Percentiles rank a stretch among this genome's conserved stretches.
phyloP scores from a whole-genome alignment of 2,888 invertebrate species.

The Epinotia demarniana region DNA sequence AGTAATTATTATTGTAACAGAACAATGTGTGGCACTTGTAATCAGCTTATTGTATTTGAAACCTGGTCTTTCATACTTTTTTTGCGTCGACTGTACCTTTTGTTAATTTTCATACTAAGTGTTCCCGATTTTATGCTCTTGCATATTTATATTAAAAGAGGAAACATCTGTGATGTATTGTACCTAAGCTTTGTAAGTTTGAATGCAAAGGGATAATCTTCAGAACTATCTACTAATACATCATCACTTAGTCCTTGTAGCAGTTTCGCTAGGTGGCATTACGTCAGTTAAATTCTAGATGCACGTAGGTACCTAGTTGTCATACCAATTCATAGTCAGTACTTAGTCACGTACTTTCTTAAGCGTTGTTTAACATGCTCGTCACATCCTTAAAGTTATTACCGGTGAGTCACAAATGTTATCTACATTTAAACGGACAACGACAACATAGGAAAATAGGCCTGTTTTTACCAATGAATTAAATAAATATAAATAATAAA shows the following conservation, averaged over 20 bases:
- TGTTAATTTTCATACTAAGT: no score
- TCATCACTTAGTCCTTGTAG: no score
- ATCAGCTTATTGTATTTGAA: neutral
- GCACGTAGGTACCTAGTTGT: neutral
- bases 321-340: neutral
- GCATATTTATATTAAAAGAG: no score
- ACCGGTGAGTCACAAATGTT: neutral
- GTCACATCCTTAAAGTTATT: constrained; percentile 14
- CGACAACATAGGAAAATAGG: neutral
- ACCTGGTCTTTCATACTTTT: neutral
- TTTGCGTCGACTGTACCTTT: neutral
- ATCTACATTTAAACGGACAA: neutral
- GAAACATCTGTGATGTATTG: no score
- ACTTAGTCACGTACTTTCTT: constrained; percentile 22
- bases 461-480: neutral
- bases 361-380: constrained; percentile 11
- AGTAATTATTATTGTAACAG: constrained; percentile 10
- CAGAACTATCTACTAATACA: no score
- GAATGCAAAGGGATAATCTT: no score
- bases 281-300: no score
- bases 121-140: no score
- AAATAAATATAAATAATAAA: no score
- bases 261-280: no score
- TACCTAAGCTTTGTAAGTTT: no score
- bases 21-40: constrained; percentile 1